phyloP scores from a whole-genome alignment of 2,888 invertebrate species.

The Ormyrus pomaceus region DNA sequence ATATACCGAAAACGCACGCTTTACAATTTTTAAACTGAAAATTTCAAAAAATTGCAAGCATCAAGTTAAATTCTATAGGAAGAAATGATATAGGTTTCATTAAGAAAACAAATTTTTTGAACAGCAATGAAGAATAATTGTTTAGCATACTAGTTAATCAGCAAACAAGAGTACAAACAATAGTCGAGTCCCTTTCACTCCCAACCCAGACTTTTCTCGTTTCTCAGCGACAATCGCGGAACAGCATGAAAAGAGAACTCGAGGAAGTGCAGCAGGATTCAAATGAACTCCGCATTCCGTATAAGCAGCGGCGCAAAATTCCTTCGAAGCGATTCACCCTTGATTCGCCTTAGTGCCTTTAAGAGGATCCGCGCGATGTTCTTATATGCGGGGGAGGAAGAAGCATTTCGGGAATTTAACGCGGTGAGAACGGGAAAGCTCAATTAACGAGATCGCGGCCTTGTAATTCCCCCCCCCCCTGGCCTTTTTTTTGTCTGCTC shows the following conservation, averaged over 20 bases:
- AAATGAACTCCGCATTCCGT: slow-evolving; percentile 50
- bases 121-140: not conserved
- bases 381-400: not conserved
- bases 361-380: not conserved
- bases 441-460: slow-evolving; percentile 29
- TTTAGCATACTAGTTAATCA: slow-evolving; percentile 26
- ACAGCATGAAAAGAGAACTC: not conserved
- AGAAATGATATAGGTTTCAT: no score
- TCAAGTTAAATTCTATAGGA: no score
- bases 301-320: slow-evolving; percentile 1
- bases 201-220: slow-evolving; percentile 15
- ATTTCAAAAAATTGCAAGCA: no score
- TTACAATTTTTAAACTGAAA: no score
- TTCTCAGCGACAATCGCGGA: not conserved
- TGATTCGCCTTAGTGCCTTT: slow-evolving; percentile 23
- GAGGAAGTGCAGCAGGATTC: slow-evolving; percentile 24
- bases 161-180: slow-evolving; percentile 43
- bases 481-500: not conserved
- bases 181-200: not conserved
- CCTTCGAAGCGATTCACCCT: not conserved
- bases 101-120: no score
- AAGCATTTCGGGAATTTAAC: slow-evolving; percentile 30
- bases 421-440: not conserved
- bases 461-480: not conserved
- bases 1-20: no score